Percentiles rank a stretch among this genome's conserved stretches.
Evolutionary conservation across 1,140 invertebrate species (phyloP).

Genomic region (Batillaria attramentaria): DNA sequence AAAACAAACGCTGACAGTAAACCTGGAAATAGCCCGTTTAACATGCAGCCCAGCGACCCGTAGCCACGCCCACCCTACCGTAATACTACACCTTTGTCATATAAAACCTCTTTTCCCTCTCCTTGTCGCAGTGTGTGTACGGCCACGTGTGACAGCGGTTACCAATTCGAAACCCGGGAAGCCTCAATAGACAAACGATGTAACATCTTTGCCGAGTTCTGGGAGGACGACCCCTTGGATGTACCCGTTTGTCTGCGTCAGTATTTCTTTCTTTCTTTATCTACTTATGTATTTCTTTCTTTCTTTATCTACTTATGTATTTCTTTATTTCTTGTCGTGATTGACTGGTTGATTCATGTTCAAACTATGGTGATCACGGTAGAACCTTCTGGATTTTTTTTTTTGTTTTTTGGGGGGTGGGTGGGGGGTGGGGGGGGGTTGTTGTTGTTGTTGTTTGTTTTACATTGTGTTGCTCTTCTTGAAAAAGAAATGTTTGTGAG

Average conservation of each 20-base stretch:
- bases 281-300: too few relatives aligned
- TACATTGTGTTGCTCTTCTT: neutral
- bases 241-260: constrained; percentile 48
- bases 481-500: neutral
- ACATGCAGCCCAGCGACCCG: neutral
- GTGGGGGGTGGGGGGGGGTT: neutral
- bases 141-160: constrained; percentile 44
- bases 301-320: too few relatives aligned
- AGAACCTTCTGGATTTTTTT: neutral
- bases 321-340: neutral
- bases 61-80: neutral
- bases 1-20: neutral
- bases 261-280: constrained; percentile 22
- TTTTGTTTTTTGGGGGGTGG: neutral
- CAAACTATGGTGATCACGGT: neutral
- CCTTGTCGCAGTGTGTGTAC: constrained; percentile 46
- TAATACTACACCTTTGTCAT: too few relatives aligned
- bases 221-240: constrained; percentile 37
- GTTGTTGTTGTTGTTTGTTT: neutral
- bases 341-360: neutral
- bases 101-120: too few relatives aligned
- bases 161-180: constrained; percentile 41
- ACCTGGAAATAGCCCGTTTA: neutral
- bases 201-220: constrained; percentile 40
- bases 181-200: constrained; percentile 38